Percentiles rank a stretch among this genome's conserved stretches.
phyloP scores from a whole-genome alignment of 2,797 vertebrate genomes.

The Hydrophis major region DNA sequence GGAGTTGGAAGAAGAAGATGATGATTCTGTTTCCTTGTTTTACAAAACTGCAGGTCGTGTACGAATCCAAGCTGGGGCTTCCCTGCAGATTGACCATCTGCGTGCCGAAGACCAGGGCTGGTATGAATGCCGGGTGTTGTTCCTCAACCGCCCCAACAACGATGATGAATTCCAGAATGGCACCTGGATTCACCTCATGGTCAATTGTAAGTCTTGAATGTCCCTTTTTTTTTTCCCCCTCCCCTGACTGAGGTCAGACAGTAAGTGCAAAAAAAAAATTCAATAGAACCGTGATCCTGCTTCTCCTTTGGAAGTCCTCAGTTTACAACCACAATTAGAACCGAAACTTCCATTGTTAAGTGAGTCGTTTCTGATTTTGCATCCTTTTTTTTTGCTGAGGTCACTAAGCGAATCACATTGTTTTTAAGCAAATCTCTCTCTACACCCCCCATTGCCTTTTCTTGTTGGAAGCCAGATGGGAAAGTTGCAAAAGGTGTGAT shows the following conservation, averaged over 20 bases:
- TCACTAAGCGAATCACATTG: too few relatives aligned
- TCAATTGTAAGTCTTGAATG: slow-evolving; percentile 78
- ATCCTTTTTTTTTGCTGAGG: too few relatives aligned
- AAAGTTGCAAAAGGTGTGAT: too few relatives aligned
- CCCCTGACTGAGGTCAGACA: background rate
- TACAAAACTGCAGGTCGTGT: slow-evolving; percentile 79
- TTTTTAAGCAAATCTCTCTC: too few relatives aligned
- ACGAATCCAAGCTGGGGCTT: slow-evolving; percentile 83
- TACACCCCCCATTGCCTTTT: too few relatives aligned
- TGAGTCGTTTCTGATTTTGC: too few relatives aligned
- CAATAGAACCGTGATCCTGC: background rate
- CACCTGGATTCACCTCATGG: slow-evolving; percentile 95
- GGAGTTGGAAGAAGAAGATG: too few relatives aligned
- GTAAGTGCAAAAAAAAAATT: background rate
- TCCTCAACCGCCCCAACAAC: slow-evolving; percentile 80
- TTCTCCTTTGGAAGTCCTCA: background rate
- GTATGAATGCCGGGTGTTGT: slow-evolving; percentile 96
- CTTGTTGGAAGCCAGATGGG: too few relatives aligned
- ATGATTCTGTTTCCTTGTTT: background rate
- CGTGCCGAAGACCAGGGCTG: slow-evolving; percentile 92
- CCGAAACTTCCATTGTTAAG: too few relatives aligned
- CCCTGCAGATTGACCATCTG: slow-evolving; percentile 83
- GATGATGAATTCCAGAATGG: slow-evolving; percentile 90
- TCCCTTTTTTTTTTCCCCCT: too few relatives aligned
- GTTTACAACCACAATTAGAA: background rate